phyloP scores from a whole-genome alignment of 30 jellyfish, hydroid and myxozoan species.

The Nemopilema nomurai region DNA sequence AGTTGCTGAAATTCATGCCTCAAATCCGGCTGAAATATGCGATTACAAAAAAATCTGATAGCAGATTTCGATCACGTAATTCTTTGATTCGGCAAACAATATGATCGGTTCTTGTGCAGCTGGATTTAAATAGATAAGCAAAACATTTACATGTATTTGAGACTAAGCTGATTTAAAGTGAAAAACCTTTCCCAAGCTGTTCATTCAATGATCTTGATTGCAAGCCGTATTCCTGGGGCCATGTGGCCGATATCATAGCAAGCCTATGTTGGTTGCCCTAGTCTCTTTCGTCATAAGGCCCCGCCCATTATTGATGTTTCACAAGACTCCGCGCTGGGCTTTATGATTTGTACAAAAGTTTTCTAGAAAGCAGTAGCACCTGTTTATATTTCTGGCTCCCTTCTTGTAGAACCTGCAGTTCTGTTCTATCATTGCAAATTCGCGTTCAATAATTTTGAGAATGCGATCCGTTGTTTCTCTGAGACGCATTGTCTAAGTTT shows the following conservation, averaged over 20 bases:
- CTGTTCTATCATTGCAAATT: too few relatives aligned
- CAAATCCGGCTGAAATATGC: not conserved
- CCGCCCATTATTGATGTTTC: not conserved
- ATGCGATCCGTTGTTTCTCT: too few relatives aligned
- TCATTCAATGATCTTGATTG: not conserved
- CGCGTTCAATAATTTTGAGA: too few relatives aligned
- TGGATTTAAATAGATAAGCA: slow-evolving; percentile 1
- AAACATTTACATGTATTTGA: slow-evolving; percentile 3
- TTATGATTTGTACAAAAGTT: too few relatives aligned
- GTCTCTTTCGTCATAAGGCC: not conserved
- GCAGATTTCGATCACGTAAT: not conserved
- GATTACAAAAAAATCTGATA: not conserved
- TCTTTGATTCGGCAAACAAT: not conserved
- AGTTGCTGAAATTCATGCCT: not conserved
- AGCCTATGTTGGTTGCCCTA: not conserved
- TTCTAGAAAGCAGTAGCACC: not conserved
- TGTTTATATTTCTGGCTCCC: not conserved
- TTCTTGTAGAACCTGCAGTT: too few relatives aligned
- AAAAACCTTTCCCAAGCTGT: not conserved
- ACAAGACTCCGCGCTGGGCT: not conserved
- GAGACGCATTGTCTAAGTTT: too few relatives aligned
- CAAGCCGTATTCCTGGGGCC: not conserved
- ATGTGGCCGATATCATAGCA: not conserved
- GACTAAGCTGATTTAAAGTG: not conserved
- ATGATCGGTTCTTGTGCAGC: slow-evolving; percentile 8